Conservation (phyloP, 2,113 vertebrate species). For the Cromileptes altivelis region DNA sequence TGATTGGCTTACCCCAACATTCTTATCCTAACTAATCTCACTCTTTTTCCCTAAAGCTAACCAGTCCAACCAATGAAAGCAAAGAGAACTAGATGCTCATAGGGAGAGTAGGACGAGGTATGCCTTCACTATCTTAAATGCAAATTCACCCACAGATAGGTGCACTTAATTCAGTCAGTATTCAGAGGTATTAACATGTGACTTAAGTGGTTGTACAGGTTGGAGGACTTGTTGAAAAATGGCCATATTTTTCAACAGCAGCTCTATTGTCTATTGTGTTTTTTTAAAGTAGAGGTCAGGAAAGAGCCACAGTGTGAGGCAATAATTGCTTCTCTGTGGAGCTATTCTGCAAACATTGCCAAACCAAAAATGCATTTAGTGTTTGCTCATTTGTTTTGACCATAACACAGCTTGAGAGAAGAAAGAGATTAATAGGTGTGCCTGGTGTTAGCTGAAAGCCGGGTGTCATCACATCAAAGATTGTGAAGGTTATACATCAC, state of each 20-base stretch:
- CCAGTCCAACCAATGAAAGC: no score
- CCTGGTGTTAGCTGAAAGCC: constrained; percentile 48
- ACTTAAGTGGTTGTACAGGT: no score
- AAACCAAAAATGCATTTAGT: constrained; percentile 43
- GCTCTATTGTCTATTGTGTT: not conserved
- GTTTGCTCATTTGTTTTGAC: constrained; percentile 73
- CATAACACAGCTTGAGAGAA: constrained; percentile 75
- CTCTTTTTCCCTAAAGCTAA: no score
- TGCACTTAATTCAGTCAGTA: no score
- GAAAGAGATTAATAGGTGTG: constrained; percentile 54
- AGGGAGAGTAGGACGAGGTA: no score
- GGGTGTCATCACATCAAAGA: constrained; percentile 69
- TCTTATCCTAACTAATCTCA: no score
- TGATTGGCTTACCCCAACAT: no score
- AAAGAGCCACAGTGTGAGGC: not conserved
- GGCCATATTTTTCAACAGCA: not conserved
- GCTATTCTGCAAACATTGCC: constrained; percentile 36
- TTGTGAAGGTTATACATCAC: constrained; percentile 60
- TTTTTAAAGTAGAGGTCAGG: constrained; percentile 11
- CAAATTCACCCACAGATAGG: no score
- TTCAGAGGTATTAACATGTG: no score
- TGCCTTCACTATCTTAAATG: no score
- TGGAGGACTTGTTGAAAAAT: no score
- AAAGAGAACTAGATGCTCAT: no score
- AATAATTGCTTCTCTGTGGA: constrained; percentile 34